These are phyloP conservation scores for Thaleichthys pacificus DNA, from an alignment of 2,797 vertebrate genomes.

Conservation along the genomic window DNA sequence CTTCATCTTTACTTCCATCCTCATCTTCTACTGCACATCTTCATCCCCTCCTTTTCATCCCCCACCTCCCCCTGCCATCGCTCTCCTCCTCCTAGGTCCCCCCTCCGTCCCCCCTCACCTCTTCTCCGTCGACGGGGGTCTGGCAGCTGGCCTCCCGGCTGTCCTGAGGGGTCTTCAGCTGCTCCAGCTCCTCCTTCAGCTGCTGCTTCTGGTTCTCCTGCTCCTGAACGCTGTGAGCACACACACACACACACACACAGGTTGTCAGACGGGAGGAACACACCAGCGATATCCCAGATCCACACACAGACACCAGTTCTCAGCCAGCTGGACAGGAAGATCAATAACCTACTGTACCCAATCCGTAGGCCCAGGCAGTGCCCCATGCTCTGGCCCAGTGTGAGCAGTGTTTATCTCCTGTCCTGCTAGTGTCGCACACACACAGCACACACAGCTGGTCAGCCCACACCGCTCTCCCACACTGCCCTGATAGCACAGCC, in stretches of 20 bases:
- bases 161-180: constrained; percentile 68
- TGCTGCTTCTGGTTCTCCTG: constrained; percentile 78
- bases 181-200: constrained; percentile 74
- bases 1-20: too few relatives aligned
- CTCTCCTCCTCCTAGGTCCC: neutral
- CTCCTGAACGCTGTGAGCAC: constrained; percentile 75
- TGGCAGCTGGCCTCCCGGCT: constrained; percentile 74
- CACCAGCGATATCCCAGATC: neutral
- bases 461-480: constrained; percentile 39
- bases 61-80: neutral
- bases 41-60: neutral
- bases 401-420: constrained; percentile 62
- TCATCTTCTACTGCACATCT: neutral
- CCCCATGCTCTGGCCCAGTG: constrained; percentile 77
- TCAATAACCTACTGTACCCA: constrained; percentile 72
- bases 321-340: constrained; percentile 29
- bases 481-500: constrained; percentile 36
- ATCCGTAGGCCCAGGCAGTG: constrained; percentile 78
- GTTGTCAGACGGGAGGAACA: neutral
- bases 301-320: neutral
- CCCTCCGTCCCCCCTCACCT: constrained; percentile 55
- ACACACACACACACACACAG: constrained; percentile 34
- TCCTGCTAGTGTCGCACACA: constrained; percentile 42
- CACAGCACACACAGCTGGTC: constrained; percentile 37
- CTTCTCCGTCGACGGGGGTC: constrained; percentile 63